Base-by-base conservation (phyloP, 2,113 vertebrate genomes). In the Trogon melanurus region DNA sequence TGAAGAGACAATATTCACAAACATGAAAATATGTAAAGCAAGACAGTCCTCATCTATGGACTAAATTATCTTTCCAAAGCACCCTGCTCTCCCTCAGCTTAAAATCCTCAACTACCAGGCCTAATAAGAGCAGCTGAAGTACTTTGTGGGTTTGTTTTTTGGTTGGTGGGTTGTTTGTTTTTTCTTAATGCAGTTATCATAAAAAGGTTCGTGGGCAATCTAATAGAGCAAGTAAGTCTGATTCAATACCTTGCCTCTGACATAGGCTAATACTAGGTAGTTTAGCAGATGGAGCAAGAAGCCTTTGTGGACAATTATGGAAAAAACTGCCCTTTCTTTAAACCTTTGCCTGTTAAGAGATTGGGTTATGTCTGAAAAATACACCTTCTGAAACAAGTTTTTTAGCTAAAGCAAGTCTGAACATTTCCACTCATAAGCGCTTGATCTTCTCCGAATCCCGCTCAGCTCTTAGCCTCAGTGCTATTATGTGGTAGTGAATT, bases 401-500 rank as follows among this genome's bases (percentile, higher is more conserved):
- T 89, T 94, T 75, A 66, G 51, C 57, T 73, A 73, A 79, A 89
- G 96, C 94, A 96, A 94, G 95, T 95, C 96, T 93, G 93, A 95
- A 96, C 95, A 93, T n/a, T 94, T 89, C 91, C 86, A 91, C 21
- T 87, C n/a, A 1, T 38, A 91, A 96, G 73, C 57, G 76, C 93
- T 96, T 96, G 95, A 96, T 96, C 93, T 91, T 91, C 79, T 65
- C 95, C 87, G 91, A 96, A 94, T 86, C 94, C 93, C 0, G 13
- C 87, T 96, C 88, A 93, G 86, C 70, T 85, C 87, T 64, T 70
- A 93, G 93, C 92, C 93, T 92, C 89, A 82, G 78, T 12, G 41
- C 88, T 95, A 92, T 97, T 97, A 97, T 96, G 95, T 89, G 93
- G 95, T 96, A 93, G 95, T 73, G 80, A 91, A 94, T 96, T 96